Conservation (phyloP, 2,113 vertebrate genomes). For the Asarcornis scutulata region DNA sequence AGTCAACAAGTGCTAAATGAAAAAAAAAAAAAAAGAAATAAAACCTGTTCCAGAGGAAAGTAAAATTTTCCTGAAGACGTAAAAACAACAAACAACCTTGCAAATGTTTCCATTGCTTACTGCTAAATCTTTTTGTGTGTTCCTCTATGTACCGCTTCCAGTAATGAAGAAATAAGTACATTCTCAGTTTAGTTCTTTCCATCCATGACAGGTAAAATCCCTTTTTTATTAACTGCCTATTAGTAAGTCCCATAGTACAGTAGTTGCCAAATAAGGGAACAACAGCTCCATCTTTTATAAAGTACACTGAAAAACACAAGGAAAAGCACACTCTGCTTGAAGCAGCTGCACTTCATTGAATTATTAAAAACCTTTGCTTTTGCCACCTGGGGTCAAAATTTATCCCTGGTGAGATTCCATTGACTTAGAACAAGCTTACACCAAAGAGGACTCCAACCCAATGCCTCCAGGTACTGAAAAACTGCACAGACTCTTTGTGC, state of each 20-base stretch:
- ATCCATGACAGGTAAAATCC: conserved; percentile 28
- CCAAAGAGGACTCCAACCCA: not conserved
- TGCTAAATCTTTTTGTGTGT: not conserved
- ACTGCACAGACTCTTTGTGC: not conserved
- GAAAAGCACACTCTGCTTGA: not conserved
- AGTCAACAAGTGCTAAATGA: not conserved
- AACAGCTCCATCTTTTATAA: conserved; percentile 15
- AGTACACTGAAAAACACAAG: not conserved
- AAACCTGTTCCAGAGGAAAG: not conserved
- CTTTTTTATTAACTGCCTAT: conserved; percentile 14
- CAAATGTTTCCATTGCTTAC: accelerated
- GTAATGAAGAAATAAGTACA: not conserved
- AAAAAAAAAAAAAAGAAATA: not conserved
- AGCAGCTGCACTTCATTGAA: not conserved
- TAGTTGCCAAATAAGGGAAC: conserved; percentile 11
- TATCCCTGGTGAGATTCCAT: not conserved
- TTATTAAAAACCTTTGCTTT: conserved; percentile 4
- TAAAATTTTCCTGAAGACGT: not conserved
- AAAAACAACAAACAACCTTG: not conserved
- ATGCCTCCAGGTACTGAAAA: conserved; percentile 2
- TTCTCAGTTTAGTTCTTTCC: not conserved
- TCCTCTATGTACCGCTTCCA: not conserved
- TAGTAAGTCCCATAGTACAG: not conserved
- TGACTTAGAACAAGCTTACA: conserved; percentile 19
- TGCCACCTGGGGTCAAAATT: conserved; percentile 22